Percentiles rank a stretch among this genome's conserved stretches.
Conservation (phyloP, 2,113 vertebrate genomes). For the Eurypyga helias region DNA sequence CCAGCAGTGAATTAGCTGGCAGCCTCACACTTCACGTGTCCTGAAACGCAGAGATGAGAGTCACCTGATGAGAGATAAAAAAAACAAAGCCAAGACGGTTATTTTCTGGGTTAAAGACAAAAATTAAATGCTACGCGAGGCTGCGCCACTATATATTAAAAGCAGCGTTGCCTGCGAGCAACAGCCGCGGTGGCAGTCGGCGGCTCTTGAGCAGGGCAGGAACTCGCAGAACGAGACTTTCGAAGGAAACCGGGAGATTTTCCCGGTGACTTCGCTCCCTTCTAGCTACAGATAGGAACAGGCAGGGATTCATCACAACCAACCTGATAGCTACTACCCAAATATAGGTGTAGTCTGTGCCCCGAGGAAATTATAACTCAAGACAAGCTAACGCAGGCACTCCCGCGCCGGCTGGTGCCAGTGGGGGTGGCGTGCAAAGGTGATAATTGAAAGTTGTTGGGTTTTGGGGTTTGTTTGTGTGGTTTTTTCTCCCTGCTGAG, state of each 20-base stretch:
- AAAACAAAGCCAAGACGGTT: neutral
- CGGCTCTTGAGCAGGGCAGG: neutral
- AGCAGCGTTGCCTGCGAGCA: conserved; percentile 18
- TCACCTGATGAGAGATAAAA: neutral
- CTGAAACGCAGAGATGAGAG: neutral
- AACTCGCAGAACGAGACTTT: conserved; percentile 42
- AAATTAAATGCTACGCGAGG: neutral
- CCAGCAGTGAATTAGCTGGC: neutral
- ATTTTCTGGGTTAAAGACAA: neutral
- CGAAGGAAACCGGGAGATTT: conserved; percentile 40
- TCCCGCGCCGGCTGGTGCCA: conserved; percentile 40
- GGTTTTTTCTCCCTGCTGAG: neutral
- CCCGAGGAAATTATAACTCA: conserved; percentile 26
- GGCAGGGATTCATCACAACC: neutral
- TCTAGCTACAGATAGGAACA: conserved; percentile 50
- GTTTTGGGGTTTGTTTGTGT: conserved; percentile 19
- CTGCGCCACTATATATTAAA: conserved; percentile 14
- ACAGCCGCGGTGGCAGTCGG: neutral
- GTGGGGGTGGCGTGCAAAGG: conserved; percentile 17
- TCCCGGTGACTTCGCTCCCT: conserved; percentile 44
- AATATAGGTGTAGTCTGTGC: conserved; percentile 65
- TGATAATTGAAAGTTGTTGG: conserved; percentile 55
- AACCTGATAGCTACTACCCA: neutral
- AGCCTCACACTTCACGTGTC: neutral
- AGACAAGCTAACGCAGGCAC: conserved; percentile 59